phyloP scores from a whole-genome alignment of 2,113 vertebrate genomes.

The Tylochromis polylepis region DNA sequence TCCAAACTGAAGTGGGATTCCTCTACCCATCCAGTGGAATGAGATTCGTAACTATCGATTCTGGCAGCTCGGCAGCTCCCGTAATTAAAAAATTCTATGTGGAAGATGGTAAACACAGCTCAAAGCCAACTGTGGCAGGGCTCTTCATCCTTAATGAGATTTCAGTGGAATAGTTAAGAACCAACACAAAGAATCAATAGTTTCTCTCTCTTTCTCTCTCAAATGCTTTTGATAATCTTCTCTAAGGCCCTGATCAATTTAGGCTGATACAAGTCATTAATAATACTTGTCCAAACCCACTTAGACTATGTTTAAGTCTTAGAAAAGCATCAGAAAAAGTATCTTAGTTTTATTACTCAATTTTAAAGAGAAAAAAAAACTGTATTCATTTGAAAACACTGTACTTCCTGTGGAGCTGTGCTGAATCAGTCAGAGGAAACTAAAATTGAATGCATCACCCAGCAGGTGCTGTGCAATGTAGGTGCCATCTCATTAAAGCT shows the following conservation, averaged over 20 bases:
- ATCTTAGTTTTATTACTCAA: slow-evolving; percentile 8
- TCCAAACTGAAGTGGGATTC: slow-evolving; percentile 28
- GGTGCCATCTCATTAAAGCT: slow-evolving; percentile 39
- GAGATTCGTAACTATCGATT: slow-evolving; percentile 61
- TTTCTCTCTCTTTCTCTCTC: slow-evolving; percentile 55
- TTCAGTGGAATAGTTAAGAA: slow-evolving; percentile 65
- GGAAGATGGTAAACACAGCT: slow-evolving; percentile 62
- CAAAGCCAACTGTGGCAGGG: slow-evolving; percentile 60
- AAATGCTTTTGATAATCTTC: slow-evolving; percentile 73
- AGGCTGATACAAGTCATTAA: slow-evolving; percentile 64
- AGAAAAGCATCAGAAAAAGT: slow-evolving; percentile 28
- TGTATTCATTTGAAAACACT: background rate
- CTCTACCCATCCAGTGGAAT: slow-evolving; percentile 13
- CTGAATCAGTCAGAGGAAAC: background rate
- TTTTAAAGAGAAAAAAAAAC: background rate
- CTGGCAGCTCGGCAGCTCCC: slow-evolving; percentile 44
- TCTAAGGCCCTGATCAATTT: slow-evolving; percentile 67
- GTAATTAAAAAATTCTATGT: slow-evolving; percentile 66
- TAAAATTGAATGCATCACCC: background rate
- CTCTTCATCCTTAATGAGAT: slow-evolving; percentile 69
- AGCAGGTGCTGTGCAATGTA: background rate
- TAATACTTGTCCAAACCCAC: slow-evolving; percentile 50
- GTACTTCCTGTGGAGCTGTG: background rate
- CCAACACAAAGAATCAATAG: slow-evolving; percentile 60
- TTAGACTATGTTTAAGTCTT: slow-evolving; percentile 37